These are phyloP conservation scores for Forbesichthys papilliferus DNA, from an alignment of 2,113 vertebrate genomes.

Conservation along the genomic window DNA sequence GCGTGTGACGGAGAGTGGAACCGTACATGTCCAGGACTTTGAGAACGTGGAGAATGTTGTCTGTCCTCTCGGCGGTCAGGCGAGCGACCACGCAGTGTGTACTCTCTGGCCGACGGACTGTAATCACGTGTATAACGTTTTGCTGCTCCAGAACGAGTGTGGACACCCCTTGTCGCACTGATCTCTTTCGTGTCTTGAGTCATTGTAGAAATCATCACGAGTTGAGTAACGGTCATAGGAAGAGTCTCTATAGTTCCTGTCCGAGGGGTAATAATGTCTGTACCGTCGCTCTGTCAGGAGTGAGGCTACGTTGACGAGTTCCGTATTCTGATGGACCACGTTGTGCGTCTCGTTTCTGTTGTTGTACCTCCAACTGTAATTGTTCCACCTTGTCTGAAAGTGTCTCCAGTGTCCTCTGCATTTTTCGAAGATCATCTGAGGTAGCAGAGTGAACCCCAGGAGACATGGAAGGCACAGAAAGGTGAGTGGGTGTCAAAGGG, in stretches of 20 bases:
- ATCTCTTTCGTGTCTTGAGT: neutral
- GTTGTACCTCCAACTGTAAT: constrained; percentile 4
- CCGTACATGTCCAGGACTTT: neutral
- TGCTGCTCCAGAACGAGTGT: neutral
- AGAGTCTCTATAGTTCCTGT: constrained; percentile 1
- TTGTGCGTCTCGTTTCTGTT: neutral
- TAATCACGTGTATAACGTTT: neutral
- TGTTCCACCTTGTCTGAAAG: constrained; percentile 2
- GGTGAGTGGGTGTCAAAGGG: constrained; percentile 2
- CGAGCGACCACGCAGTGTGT: neutral
- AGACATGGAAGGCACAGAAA: constrained; percentile 1
- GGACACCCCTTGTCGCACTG: neutral
- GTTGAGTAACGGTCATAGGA: neutral
- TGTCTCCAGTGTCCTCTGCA: constrained; percentile 4
- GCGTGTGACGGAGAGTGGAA: neutral
- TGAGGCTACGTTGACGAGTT: neutral
- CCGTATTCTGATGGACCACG: neutral
- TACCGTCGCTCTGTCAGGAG: neutral
- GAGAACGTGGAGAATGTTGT: neutral
- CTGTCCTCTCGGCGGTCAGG: constrained; percentile 1
- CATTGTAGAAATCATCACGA: neutral
- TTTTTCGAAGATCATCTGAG: constrained; percentile 1
- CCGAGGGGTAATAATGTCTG: constrained; percentile 2
- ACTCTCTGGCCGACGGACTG: neutral
- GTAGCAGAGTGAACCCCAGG: neutral